phyloP scores from a whole-genome alignment of 2,888 invertebrate genomes.

The Coelinius sp. region DNA sequence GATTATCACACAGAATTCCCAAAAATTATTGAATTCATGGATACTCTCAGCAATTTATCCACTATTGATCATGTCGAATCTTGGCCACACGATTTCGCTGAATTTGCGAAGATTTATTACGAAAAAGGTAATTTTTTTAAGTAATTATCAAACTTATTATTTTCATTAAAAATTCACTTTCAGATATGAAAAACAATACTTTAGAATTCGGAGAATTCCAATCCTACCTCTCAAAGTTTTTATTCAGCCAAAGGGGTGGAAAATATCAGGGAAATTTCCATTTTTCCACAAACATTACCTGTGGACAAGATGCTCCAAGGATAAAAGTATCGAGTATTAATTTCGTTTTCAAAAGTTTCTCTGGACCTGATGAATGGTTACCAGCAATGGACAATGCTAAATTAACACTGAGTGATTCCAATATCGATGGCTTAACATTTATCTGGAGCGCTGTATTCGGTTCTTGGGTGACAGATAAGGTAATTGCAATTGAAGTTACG shows the following conservation, averaged over 20 bases:
- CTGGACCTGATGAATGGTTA: conserved; percentile 78
- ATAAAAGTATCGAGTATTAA: conserved; percentile 76
- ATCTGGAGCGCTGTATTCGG: conserved; percentile 82
- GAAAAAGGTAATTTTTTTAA: conserved; percentile 70
- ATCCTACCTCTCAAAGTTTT: conserved; percentile 78
- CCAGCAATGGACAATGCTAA: conserved; percentile 81
- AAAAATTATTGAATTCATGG: conserved; percentile 74
- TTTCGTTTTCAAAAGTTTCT: conserved; percentile 76
- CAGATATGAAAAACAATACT: conserved; percentile 71
- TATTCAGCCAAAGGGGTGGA: conserved; percentile 80
- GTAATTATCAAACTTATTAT: background rate
- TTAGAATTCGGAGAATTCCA: conserved; percentile 75
- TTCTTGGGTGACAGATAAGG: conserved; percentile 85
- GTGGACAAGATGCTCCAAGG: conserved; percentile 75
- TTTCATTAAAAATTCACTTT: conserved; percentile 4
- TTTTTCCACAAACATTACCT: conserved; percentile 75
- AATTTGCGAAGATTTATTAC: conserved; percentile 76
- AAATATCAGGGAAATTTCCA: conserved; percentile 80
- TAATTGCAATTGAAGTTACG: conserved; percentile 82
- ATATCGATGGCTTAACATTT: conserved; percentile 77
- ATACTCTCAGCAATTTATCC: conserved; percentile 72
- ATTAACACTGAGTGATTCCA: conserved; percentile 73
- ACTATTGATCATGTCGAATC: conserved; percentile 74
- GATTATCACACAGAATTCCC: conserved; percentile 77
- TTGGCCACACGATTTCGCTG: conserved; percentile 79